A percentile compares a stretch with the other conserved stretches of the same genome.
Evolutionary conservation across 2,888 invertebrate species (phyloP).

Genomic region (Ophion slaviceki): DNA sequence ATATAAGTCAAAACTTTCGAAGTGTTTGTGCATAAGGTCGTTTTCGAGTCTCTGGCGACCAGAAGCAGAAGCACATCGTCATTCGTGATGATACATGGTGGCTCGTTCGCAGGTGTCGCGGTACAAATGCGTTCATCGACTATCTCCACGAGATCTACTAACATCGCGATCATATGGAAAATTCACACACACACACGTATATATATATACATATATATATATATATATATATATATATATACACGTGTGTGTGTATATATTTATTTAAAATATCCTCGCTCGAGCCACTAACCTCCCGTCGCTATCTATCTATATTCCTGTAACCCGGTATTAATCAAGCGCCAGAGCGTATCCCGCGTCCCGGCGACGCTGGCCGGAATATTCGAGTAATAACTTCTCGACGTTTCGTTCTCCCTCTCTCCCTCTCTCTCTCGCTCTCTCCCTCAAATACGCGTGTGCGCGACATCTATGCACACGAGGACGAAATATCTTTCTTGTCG

Average conservation of each 20-base stretch:
- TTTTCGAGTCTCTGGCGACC: slow-evolving; percentile 41
- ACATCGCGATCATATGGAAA: slow-evolving; percentile 71
- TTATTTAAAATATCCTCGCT: slow-evolving; percentile 39
- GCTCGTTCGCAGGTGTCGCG: slow-evolving; percentile 79
- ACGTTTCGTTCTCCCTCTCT: slow-evolving; percentile 31
- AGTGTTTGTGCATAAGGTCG: slow-evolving; percentile 41
- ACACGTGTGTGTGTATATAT: not conserved
- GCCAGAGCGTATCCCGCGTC: slow-evolving; percentile 45
- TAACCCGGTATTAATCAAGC: slow-evolving; percentile 65
- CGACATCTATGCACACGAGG: slow-evolving; percentile 9
- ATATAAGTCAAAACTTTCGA: slow-evolving; percentile 17
- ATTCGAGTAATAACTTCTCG: slow-evolving; percentile 64
- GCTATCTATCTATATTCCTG: slow-evolving; percentile 67
- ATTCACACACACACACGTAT: slow-evolving; percentile 29
- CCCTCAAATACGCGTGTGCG: slow-evolving; percentile 19
- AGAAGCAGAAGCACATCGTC: slow-evolving; percentile 54
- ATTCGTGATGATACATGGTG: slow-evolving; percentile 80
- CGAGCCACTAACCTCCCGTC: slow-evolving; percentile 65
- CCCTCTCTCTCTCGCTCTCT: slow-evolving; percentile 24
- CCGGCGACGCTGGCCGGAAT: slow-evolving; percentile 46
- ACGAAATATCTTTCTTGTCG: slow-evolving; percentile 36
- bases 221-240: too few species aligned
- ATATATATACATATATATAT: slow-evolving; percentile 28
- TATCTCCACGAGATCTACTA: slow-evolving; percentile 79
- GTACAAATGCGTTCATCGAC: slow-evolving; percentile 77